These are phyloP conservation scores for Archocentrus centrarchus DNA, from an alignment of 2,113 vertebrate species.

Conservation along the genomic window DNA sequence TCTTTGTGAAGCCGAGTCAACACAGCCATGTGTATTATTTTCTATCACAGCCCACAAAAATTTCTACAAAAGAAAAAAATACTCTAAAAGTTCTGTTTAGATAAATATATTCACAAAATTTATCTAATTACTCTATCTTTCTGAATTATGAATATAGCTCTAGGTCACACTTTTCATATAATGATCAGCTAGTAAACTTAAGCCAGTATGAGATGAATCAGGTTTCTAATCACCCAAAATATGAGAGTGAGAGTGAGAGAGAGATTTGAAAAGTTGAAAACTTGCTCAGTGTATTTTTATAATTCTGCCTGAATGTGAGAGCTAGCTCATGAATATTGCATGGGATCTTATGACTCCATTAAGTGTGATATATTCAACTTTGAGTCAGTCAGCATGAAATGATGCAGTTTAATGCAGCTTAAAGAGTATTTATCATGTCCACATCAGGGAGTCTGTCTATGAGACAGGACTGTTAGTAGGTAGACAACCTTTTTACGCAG, in stretches of 20 bases:
- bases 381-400: conserved; percentile 74
- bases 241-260: too few species aligned
- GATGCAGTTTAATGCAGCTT: conserved; percentile 75
- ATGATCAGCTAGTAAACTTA: not conserved
- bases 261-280: conserved; percentile 24
- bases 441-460: conserved; percentile 44
- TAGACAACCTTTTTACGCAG: conserved; percentile 30
- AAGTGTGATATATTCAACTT: conserved; percentile 76
- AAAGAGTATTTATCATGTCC: conserved; percentile 75
- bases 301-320: conserved; percentile 52
- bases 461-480: conserved; percentile 31
- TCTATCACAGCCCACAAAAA: not conserved
- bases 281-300: conserved; percentile 53
- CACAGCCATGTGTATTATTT: not conserved
- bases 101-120: not conserved
- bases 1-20: not conserved
- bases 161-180: not conserved
- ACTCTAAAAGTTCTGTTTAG: not conserved
- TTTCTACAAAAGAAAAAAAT: not conserved
- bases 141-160: not conserved
- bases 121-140: not conserved
- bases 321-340: conserved; percentile 72
- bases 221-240: conserved; percentile 11
- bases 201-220: not conserved
- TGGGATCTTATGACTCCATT: conserved; percentile 74